Evolutionary conservation across 2,113 vertebrate species (phyloP), one percentile per base, ranked within the genome.

Genomic region (Tyto alba): DNA sequence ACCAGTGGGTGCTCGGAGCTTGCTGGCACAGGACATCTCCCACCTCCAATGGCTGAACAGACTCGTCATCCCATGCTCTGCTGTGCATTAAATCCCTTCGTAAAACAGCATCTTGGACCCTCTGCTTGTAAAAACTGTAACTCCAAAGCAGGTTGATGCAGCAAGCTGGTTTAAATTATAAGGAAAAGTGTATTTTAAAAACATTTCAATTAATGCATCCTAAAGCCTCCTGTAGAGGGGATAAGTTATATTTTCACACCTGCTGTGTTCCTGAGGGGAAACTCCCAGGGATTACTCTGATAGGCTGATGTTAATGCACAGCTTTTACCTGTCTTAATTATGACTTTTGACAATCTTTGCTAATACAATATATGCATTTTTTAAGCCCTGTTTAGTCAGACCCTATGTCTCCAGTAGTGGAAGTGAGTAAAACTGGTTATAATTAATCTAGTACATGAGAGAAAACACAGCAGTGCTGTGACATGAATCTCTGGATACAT

Each of bases 91-190:
- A 94, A 78, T 67, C 36, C 40, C 45, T 50, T 45, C 15, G 2
- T 71, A 52, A 88, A 91, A 72, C 47, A 90, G 47, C 4, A 6
- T 27, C 55, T 85, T 89, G 71, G 68, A 86, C 52, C 5, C 36
- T 72, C 38, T 91, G 80, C 41, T 52, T 25, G 5, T 57, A 82
- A 88, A 66, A 78, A 74, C 36, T 78, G 6, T 34, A 41, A 73
- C 53, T 83, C 30, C 71, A 57, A 81, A 92, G 74, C 40, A 94
- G 84, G 23, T 66, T 20, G n/a, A 62, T 17, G 23, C n/a, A 74
- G 67, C 45, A 80, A 86, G 56, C 79, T 91, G 89, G 27, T 85
- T 90, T 92, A 68, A 93, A 94, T 92, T 92, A 93, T 68, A 75
- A 78, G 60, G 79, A 81, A 81, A 90, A 81, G 27, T 57, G 50